Conservation (phyloP, 1,140 invertebrate species). For the Acromyrmex echinatior region DNA sequence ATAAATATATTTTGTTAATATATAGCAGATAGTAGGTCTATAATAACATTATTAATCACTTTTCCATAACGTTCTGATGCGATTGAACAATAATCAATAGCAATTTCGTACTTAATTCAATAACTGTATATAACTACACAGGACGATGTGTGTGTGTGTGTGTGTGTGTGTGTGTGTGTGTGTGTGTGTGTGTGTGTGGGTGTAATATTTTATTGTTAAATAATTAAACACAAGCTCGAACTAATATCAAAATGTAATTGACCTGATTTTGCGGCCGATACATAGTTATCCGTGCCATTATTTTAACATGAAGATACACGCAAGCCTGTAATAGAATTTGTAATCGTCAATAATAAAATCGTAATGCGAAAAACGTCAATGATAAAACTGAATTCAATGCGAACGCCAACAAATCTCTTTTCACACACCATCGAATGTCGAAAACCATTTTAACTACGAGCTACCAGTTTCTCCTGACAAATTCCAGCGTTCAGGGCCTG, state of each 20-base stretch:
- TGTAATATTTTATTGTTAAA: conserved; percentile 26
- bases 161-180: too few relatives aligned
- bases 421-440: conserved; percentile 26
- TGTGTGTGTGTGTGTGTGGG: neutral
- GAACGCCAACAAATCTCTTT: conserved; percentile 31
- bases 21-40: neutral
- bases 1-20: conserved; percentile 20
- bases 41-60: conserved; percentile 7
- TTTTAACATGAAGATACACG: neutral
- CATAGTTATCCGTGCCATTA: neutral
- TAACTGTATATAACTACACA: neutral
- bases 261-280: conserved; percentile 3
- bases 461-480: conserved; percentile 53
- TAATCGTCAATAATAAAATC: conserved; percentile 24
- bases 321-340: neutral
- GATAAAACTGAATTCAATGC: conserved; percentile 7
- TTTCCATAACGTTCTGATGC: neutral
- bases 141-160: neutral
- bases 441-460: conserved; percentile 40
- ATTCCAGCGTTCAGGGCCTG: conserved; percentile 45
- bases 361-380: conserved; percentile 24
- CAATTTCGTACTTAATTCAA: conserved; percentile 38
- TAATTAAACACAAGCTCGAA: conserved; percentile 43
- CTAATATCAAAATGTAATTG: conserved; percentile 47
- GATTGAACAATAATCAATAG: conserved; percentile 32